Percentiles rank a stretch among this genome's conserved stretches.
Evolutionary conservation across 2,888 invertebrate species (phyloP).

Genomic region (Phortica okadai): DNA sequence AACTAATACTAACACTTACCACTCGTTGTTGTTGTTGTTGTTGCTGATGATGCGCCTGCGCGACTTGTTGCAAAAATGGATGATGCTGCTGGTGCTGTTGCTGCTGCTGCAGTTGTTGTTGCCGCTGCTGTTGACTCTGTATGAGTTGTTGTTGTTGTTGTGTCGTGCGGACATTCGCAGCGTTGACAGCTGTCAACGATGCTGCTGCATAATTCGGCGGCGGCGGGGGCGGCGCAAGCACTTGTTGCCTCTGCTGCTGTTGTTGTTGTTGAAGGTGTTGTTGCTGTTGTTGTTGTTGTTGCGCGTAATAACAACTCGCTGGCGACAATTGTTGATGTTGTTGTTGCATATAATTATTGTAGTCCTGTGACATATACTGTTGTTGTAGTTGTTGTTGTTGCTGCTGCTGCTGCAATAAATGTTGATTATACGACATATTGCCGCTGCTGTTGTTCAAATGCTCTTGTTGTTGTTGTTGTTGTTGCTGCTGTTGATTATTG

Average conservation of each 20-base stretch:
- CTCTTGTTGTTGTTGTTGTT: slow-evolving; percentile 50
- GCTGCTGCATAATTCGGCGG: slow-evolving; percentile 16
- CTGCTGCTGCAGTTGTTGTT: slow-evolving; percentile 44
- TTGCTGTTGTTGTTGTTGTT: slow-evolving; percentile 28
- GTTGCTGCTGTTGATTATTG: slow-evolving; percentile 54
- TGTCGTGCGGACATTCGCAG: slow-evolving; percentile 46
- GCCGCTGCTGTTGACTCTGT: slow-evolving; percentile 25
- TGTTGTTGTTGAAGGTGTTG: slow-evolving; percentile 37
- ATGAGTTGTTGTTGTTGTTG: slow-evolving; percentile 37
- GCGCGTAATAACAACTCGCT: slow-evolving; percentile 20
- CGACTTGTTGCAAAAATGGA: not conserved
- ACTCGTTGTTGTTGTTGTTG: slow-evolving; percentile 11
- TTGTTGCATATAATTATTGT: slow-evolving; percentile 48
- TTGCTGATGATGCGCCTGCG: slow-evolving; percentile 25
- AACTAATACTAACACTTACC: not conserved
- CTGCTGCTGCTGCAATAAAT: slow-evolving; percentile 55
- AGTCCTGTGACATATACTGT: slow-evolving; percentile 44
- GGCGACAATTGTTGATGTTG: slow-evolving; percentile 36
- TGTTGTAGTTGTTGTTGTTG: slow-evolving; percentile 49
- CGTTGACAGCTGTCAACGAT: slow-evolving; percentile 44
- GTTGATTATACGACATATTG: slow-evolving; percentile 62
- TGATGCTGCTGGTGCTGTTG: slow-evolving; percentile 48
- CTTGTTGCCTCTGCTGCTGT: slow-evolving; percentile 47
- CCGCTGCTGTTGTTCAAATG: slow-evolving; percentile 53
- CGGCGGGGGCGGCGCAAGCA: slow-evolving; percentile 7